Evolutionary conservation across 2,113 vertebrate species (phyloP).

Genomic region (Microcebus griseorufus): DNA sequence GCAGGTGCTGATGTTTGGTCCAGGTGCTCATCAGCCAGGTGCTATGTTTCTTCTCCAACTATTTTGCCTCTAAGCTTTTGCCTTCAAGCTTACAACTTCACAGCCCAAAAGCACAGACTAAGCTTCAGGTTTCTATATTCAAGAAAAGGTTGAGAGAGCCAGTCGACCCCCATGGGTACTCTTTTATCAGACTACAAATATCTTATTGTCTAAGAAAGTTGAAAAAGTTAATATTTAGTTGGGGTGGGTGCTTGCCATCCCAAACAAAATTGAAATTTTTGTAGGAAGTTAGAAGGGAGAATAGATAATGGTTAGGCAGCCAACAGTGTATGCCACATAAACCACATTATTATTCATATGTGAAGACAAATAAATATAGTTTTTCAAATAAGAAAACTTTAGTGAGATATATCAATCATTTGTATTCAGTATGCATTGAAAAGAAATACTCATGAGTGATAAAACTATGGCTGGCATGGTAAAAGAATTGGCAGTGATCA

Average conservation of each 20-base stretch:
- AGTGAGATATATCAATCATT: background rate
- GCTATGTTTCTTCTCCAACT: background rate
- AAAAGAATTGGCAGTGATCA: background rate
- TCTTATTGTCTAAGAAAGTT: background rate
- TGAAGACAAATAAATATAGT: background rate
- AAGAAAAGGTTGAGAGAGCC: background rate
- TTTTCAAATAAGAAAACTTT: background rate
- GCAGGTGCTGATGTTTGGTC: background rate
- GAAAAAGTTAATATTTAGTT: background rate
- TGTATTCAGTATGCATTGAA: background rate
- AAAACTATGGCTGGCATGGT: background rate
- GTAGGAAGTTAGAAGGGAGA: background rate
- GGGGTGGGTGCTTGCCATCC: background rate
- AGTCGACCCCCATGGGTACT: accelerated
- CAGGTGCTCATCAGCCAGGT: background rate
- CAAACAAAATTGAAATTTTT: background rate
- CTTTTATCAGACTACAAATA: background rate
- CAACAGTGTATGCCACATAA: background rate
- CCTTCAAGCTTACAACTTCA: background rate
- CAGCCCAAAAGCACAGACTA: accelerated
- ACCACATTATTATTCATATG: background rate
- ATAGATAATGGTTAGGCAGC: background rate
- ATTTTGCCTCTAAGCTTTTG: background rate
- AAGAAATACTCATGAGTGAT: background rate
- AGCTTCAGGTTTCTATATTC: background rate